Percentiles rank a stretch among this genome's conserved stretches.
Conservation (phyloP, 2,888 invertebrate genomes). For the Neoitamus cyanurus region DNA sequence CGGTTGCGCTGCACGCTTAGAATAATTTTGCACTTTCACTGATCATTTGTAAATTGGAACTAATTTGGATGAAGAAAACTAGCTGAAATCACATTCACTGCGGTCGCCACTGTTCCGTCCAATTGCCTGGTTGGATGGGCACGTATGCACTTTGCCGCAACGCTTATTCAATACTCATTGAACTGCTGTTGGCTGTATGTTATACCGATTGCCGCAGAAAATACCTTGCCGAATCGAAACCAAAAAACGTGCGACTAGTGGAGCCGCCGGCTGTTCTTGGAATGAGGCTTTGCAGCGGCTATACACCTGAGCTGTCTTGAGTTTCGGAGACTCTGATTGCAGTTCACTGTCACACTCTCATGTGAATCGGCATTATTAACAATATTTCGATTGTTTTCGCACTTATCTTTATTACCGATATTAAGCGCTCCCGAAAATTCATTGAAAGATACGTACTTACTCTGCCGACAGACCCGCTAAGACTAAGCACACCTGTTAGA, state of each 20-base stretch:
- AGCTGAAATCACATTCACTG: background rate
- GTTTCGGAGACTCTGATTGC: background rate
- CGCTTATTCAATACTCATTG: background rate
- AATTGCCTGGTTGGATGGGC: background rate
- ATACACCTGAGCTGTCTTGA: background rate
- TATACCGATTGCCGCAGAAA: background rate
- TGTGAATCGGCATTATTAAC: background rate
- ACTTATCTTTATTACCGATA: background rate
- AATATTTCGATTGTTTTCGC: background rate
- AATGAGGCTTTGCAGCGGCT: background rate
- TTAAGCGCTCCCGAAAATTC: background rate
- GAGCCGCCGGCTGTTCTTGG: background rate
- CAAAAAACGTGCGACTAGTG: background rate
- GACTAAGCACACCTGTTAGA: background rate
- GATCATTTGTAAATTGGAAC: constrained; percentile 3
- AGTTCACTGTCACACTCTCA: background rate
- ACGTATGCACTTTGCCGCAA: background rate
- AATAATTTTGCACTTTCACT: constrained; percentile 35
- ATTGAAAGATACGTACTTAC: background rate
- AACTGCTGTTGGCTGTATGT: background rate
- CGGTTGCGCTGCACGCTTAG: constrained; percentile 1
- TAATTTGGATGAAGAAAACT: background rate
- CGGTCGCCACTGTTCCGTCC: background rate
- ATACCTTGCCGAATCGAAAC: background rate
- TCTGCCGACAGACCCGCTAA: background rate